Base-by-base conservation (phyloP, 1,140 invertebrate genomes). In the Monochamus saltuarius region DNA sequence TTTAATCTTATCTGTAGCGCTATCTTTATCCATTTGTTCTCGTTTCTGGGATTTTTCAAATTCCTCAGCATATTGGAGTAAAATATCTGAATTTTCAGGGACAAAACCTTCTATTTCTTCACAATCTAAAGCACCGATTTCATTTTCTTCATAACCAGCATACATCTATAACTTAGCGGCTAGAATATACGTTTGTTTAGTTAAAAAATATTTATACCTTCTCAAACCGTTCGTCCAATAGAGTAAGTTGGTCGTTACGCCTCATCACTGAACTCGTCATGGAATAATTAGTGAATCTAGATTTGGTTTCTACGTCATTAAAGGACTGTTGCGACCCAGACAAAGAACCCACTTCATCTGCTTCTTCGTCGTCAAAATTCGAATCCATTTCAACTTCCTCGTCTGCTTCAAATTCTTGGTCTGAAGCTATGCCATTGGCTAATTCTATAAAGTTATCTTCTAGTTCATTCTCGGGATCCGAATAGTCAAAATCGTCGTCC, bases 221-320 rank as follows among this genome's bases (percentile, higher is more conserved):
- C 80, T 98, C 95, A 83, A 98, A 98, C 71, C 87, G 84, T 71
- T 95, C 88, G 83, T 98, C 96, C 0, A 98, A 75, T 29, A 94
- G 73, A 0, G 86, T 83, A 0, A 97, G 79, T 47, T 91, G 88
- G 55, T 94, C 84, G 78, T 95, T 97, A 64, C 95, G 84, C 56
- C 83, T 82, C 3, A 98, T 91, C 0, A 96, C 89, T 69, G 93
- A 95, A 43, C 92, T 96, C 0, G 89, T 90, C 87, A 98, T 92
- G 0, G 95, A 97, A 77, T 97, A 98, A 69, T 93, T 87, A 0
- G 95, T 97, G 76, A 97, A 97, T 13, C 88, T 78, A 0, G 94
- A 92, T 75, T 91, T 94, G 0, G 89, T 90, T 75, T 95, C 90
- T 70, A 90, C 88, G 56, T 89, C 84, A 38, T 81, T 82, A 56